phyloP scores from a whole-genome alignment of 2,113 vertebrate species.

The Sclerurus mexicanus region DNA sequence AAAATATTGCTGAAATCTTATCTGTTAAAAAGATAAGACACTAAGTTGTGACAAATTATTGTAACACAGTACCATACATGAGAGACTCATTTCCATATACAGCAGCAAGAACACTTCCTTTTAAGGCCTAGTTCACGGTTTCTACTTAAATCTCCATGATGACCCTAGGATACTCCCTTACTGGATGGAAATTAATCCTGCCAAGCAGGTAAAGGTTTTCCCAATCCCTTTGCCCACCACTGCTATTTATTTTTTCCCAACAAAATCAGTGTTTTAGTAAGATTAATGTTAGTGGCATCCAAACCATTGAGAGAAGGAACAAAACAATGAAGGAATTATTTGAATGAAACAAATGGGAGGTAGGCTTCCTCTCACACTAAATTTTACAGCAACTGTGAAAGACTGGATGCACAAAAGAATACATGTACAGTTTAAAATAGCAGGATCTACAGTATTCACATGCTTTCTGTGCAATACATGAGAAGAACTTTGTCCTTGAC shows the following conservation, averaged over 20 bases:
- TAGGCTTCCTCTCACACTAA: neutral
- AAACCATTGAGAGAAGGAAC: neutral
- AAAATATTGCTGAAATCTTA: neutral
- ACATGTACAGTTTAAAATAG: neutral
- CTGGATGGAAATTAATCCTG: neutral
- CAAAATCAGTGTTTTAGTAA: neutral
- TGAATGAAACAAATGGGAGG: neutral
- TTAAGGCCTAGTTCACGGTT: neutral
- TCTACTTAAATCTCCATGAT: neutral
- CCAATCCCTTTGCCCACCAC: neutral
- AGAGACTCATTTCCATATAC: neutral
- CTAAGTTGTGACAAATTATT: neutral
- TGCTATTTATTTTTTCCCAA: neutral
- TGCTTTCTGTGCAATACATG: rapidly evolving
- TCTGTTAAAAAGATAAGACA: neutral
- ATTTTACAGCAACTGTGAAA: neutral
- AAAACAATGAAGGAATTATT: neutral
- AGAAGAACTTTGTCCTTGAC: neutral
- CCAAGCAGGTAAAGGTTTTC: neutral
- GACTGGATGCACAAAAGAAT: neutral
- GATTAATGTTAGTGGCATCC: neutral
- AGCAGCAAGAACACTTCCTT: neutral
- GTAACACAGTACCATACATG: neutral
- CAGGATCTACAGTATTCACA: rapidly evolving
- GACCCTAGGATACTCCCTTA: neutral